A percentile compares a stretch with the other conserved stretches of the same genome.
Conservation (phyloP, 2,113 vertebrate genomes). For the Silurus asotus region DNA sequence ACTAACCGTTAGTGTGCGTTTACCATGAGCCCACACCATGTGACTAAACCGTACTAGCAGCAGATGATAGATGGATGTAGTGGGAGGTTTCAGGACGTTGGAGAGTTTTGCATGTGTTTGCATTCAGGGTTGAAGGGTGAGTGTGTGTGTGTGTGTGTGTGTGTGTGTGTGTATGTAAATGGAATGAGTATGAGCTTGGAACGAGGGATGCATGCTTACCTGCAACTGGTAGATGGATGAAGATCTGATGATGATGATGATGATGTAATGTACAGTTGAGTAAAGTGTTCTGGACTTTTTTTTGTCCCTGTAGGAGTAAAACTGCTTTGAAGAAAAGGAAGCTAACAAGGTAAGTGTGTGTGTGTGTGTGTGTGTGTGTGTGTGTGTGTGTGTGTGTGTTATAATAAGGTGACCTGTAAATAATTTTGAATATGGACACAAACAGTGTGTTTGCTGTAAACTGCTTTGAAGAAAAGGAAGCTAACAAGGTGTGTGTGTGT, state of each 20-base stretch:
- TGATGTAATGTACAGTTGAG: background rate
- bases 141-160: background rate
- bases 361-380: background rate
- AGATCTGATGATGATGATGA: background rate
- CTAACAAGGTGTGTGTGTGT: constrained; percentile 81
- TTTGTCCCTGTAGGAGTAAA: constrained; percentile 84
- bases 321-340: constrained; percentile 97
- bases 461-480: constrained; percentile 95
- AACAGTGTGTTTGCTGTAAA: constrained; percentile 63
- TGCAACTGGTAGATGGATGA: background rate
- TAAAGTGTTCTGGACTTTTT: constrained; percentile 58
- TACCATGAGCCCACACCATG: constrained; percentile 50
- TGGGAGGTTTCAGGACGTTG: background rate
- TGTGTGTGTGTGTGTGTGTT: background rate
- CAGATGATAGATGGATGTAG: background rate
- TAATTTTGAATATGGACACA: background rate
- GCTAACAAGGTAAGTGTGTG: constrained; percentile 84
- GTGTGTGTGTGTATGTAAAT: background rate
- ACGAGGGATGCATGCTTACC: constrained; percentile 24
- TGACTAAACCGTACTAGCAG: constrained; percentile 29
- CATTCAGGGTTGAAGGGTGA: background rate
- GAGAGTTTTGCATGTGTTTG: constrained; percentile 30
- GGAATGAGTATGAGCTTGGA: background rate
- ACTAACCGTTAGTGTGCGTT: background rate
- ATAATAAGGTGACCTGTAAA: background rate